Conservation (phyloP, 1,140 invertebrate genomes). For the Capitella teleta region DNA sequence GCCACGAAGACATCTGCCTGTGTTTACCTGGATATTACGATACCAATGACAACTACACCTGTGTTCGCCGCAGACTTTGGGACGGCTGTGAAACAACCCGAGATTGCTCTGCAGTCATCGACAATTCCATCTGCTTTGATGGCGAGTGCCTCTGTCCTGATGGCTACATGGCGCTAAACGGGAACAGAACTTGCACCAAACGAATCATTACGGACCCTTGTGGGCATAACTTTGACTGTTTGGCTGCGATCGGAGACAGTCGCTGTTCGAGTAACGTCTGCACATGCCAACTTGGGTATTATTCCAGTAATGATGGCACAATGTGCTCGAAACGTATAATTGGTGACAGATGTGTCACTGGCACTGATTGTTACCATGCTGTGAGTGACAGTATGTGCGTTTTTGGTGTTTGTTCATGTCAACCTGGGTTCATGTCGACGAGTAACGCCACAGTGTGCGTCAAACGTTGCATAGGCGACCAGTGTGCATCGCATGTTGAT, state of each 20-base stretch:
- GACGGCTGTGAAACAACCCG: not conserved
- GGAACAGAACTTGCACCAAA: constrained; percentile 1
- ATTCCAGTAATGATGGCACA: not conserved
- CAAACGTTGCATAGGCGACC: not conserved
- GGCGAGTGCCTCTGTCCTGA: constrained; percentile 10
- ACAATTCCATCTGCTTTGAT: constrained; percentile 12
- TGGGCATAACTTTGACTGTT: constrained; percentile 1
- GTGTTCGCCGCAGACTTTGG: too few species aligned
- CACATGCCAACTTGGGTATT: constrained; percentile 14
- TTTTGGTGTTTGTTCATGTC: not conserved
- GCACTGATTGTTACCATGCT: not conserved
- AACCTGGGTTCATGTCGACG: not conserved
- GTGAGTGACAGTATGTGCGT: not conserved
- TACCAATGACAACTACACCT: too few species aligned
- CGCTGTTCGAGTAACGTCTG: constrained; percentile 13
- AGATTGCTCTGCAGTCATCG: constrained; percentile 10
- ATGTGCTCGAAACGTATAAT: constrained; percentile 7
- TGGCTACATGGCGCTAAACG: constrained; percentile 10
- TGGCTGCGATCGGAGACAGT: constrained; percentile 11
- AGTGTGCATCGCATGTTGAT: not conserved
- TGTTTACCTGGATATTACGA: too few species aligned
- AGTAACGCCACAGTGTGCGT: not conserved
- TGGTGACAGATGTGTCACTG: not conserved
- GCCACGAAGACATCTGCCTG: too few species aligned
- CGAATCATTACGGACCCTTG: constrained; percentile 10